Conservation (phyloP, 2,888 invertebrate genomes). For the Hirtodrosophila cameraria region DNA sequence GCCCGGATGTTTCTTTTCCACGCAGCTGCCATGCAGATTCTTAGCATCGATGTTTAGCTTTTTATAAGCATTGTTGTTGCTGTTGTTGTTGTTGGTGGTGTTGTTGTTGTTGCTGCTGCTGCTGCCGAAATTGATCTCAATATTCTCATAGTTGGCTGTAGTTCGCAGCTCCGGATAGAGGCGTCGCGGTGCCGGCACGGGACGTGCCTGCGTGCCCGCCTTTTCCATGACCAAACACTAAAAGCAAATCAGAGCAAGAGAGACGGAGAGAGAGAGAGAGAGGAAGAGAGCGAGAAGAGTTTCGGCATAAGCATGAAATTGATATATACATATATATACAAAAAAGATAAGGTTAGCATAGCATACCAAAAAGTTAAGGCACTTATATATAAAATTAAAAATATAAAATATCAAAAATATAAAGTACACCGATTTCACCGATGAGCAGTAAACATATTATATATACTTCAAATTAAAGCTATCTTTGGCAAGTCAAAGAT, state of each 20-base stretch:
- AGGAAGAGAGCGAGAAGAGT: not conserved
- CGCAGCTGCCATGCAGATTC: slow-evolving; percentile 76
- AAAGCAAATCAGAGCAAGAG: not conserved
- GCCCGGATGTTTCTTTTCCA: slow-evolving; percentile 71
- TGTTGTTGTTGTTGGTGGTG: slow-evolving; percentile 19
- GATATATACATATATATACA: slow-evolving; percentile 28
- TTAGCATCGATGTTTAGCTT: slow-evolving; percentile 79
- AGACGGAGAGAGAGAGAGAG: not conserved
- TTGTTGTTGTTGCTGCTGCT: slow-evolving; percentile 50
- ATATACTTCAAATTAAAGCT: too few relatives aligned
- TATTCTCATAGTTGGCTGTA: slow-evolving; percentile 82
- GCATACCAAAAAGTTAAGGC: too few relatives aligned
- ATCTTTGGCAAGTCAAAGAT: too few relatives aligned
- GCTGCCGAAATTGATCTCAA: slow-evolving; percentile 70
- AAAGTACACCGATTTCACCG: not conserved
- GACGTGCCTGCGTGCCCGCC: slow-evolving; percentile 64
- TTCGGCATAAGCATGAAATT: slow-evolving; percentile 25
- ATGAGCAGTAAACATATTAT: too few relatives aligned
- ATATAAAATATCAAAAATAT: not conserved
- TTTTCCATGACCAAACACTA: slow-evolving; percentile 52
- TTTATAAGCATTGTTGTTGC: slow-evolving; percentile 63
- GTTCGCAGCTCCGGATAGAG: slow-evolving; percentile 75
- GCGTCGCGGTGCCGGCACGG: slow-evolving; percentile 83
- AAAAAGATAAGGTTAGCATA: not conserved
- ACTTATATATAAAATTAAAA: not conserved